Percentiles rank a stretch among this genome's conserved stretches.
Evolutionary conservation across 2,797 vertebrate species (phyloP).

Genomic region (Allobates femoralis): DNA sequence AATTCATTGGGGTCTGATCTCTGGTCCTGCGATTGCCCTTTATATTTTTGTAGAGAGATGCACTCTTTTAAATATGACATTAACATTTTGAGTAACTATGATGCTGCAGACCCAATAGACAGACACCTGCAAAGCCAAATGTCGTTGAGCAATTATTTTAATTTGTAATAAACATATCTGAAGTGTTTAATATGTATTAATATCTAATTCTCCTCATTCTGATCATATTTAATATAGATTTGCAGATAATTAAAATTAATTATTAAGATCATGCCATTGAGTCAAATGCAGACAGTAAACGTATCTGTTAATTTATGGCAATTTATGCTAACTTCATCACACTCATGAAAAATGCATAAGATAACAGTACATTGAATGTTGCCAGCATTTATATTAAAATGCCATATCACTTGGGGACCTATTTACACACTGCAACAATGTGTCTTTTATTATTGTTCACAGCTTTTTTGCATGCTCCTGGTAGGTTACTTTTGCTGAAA

Average conservation of each 20-base stretch:
- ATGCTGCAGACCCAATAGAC: not conserved
- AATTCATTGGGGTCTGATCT: too few relatives aligned
- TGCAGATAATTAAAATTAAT: constrained; percentile 46
- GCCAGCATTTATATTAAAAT: constrained; percentile 13
- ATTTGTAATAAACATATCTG: not conserved
- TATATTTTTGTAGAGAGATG: too few relatives aligned
- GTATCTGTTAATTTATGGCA: constrained; percentile 28
- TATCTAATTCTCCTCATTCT: constrained; percentile 9
- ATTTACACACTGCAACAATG: constrained; percentile 65
- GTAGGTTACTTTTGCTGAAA: constrained; percentile 41
- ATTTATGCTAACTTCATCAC: constrained; percentile 36
- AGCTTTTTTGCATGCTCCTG: constrained; percentile 38
- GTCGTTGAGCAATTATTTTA: not conserved
- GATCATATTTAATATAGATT: constrained; percentile 17
- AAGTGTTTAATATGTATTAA: constrained; percentile 25
- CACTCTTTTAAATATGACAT: too few relatives aligned
- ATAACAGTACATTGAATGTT: constrained; percentile 28
- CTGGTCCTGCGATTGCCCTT: too few relatives aligned
- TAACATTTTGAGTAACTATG: not conserved
- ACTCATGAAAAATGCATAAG: constrained; percentile 40
- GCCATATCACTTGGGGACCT: constrained; percentile 39
- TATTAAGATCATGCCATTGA: constrained; percentile 21
- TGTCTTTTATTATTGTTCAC: constrained; percentile 44
- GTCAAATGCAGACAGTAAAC: constrained; percentile 30
- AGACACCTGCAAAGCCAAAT: not conserved